These are phyloP conservation scores for Dexiosoma caninum DNA, from an alignment of 2,888 invertebrate species.

Conservation along the genomic window DNA sequence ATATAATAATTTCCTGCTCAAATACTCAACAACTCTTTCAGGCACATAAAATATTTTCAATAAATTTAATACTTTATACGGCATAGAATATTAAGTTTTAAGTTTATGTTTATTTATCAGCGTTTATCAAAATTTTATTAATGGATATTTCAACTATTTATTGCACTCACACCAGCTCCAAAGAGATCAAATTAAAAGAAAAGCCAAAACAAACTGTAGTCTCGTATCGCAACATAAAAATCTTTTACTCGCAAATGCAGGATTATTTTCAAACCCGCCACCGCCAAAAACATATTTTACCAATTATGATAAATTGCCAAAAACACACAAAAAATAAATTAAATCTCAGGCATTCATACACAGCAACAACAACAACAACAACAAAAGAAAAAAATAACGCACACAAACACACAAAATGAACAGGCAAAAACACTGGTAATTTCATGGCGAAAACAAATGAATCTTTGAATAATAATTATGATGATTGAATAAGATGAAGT, in stretches of 20 bases:
- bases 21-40: background rate
- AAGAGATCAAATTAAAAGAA: background rate
- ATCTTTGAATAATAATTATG: slow-evolving; percentile 54
- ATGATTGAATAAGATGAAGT: slow-evolving; percentile 22
- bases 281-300: slow-evolving; percentile 57
- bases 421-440: slow-evolving; percentile 9
- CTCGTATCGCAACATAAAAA: slow-evolving; percentile 51
- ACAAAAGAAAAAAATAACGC: no score
- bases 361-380: no score
- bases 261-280: slow-evolving; percentile 37
- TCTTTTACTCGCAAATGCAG: slow-evolving; percentile 42
- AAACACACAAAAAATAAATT: background rate
- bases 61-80: background rate
- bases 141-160: slow-evolving; percentile 29
- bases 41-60: background rate
- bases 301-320: slow-evolving; percentile 62
- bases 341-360: background rate
- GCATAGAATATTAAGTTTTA: background rate
- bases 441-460: slow-evolving; percentile 47
- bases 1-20: background rate
- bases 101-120: slow-evolving; percentile 52
- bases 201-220: slow-evolving; percentile 33
- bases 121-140: slow-evolving; percentile 48
- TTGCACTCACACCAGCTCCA: slow-evolving; percentile 20
- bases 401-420: slow-evolving; percentile 5